Base-by-base conservation (phyloP, 2,113 vertebrate species). In the Conger conger region DNA sequence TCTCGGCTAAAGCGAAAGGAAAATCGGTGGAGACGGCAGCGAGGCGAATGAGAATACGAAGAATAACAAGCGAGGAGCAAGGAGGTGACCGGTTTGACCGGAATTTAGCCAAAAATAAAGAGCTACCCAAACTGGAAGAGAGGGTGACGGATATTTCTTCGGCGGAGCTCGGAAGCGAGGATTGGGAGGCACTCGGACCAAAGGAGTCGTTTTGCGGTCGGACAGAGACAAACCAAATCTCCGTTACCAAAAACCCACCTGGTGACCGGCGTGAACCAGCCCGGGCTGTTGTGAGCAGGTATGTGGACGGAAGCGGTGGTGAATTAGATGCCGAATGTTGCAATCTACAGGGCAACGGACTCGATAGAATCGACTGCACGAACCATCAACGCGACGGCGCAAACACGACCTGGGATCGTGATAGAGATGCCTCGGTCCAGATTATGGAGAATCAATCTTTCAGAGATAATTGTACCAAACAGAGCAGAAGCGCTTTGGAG, bases 41-140 rank as follows among this genome's bases (percentile, higher is more conserved):
- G 3, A 35, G 6, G 53, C 84, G 86, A 30, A 87, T 91, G 53
- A 85, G 85, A 35, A 80, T 89, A 76, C 80, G 88, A 57, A 78
- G 60, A 79, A 63, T 68, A 37, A 80, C 76, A 18, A 87, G 82
- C 82, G 82, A 84, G 45, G 86, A 88, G 77, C 88, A 82, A 57
- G 79, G 38, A 40, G 36, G 82, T 13, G 81, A 90, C 83, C 89
- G 87, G 81, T 80, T 84, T 1, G 89, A 90, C 87, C 79, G 85
- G 87, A 93, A 91, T 83, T 89, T 86, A 81, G 94, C 91, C 89
- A 95, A 93, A 93, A 94, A 86, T 8, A 93, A 94, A 85, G 91
- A 92, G 76, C 35, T 92, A 83, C 87, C 91, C 80, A 92, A 89
- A 86, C 84, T 94, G 82, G 88, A 90, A 82, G 88, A 90, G 86